Conservation (phyloP, 1,140 invertebrate genomes). For the Drosophila equinoxialis region DNA sequence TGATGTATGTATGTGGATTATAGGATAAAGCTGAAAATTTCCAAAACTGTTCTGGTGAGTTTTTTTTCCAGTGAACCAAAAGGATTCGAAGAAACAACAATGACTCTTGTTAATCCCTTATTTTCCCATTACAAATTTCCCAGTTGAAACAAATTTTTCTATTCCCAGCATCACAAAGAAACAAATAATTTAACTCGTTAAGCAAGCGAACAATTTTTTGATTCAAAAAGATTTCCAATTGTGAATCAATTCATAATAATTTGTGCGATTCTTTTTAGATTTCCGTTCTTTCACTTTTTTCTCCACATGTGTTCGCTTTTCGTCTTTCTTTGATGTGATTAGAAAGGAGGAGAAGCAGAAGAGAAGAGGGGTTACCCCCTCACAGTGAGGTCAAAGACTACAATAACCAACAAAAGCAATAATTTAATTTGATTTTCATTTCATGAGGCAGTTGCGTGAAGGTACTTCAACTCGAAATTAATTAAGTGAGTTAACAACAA, state of each 20-base stretch:
- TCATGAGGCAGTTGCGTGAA: slow-evolving; percentile 45
- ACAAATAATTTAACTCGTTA: too few species aligned
- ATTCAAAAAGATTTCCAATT: background rate
- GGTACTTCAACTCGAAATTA: slow-evolving; percentile 63
- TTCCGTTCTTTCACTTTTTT: background rate
- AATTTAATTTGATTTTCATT: slow-evolving; percentile 73
- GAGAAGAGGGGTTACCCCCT: background rate
- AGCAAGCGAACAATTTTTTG: background rate
- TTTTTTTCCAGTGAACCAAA: too few species aligned
- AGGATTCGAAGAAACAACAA: too few species aligned
- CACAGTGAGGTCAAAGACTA: background rate
- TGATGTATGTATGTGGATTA: background rate
- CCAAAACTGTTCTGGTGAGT: too few species aligned
- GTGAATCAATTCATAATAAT: background rate
- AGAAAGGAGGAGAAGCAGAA: background rate
- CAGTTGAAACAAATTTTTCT: background rate
- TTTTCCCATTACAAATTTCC: background rate
- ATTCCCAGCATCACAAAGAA: background rate
- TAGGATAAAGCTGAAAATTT: too few species aligned
- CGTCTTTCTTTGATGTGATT: slow-evolving; percentile 1
- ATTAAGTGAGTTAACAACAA: slow-evolving; percentile 56
- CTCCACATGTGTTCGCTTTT: background rate
- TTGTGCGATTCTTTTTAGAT: background rate
- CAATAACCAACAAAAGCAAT: slow-evolving; percentile 47
- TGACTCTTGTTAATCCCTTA: background rate